These are phyloP conservation scores for Gadus chalcogrammus DNA, from an alignment of 2,113 vertebrate species.

Conservation along the genomic window DNA sequence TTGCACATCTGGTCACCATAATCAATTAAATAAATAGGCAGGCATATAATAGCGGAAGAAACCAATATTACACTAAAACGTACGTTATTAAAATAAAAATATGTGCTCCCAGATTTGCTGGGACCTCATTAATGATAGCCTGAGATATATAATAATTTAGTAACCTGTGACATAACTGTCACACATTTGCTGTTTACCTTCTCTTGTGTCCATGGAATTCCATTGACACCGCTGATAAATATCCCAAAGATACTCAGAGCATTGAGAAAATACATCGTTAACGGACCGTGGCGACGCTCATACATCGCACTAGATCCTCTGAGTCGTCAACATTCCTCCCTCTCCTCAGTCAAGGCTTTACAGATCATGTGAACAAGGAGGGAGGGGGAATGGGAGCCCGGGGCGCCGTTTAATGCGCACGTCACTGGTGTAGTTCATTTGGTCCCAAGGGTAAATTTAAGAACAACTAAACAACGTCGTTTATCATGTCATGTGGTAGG, in stretches of 20 bases:
- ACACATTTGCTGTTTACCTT: conserved; percentile 56
- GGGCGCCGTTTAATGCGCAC: conserved; percentile 3
- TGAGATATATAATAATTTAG: background rate
- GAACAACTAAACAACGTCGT: background rate
- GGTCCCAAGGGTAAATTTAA: background rate
- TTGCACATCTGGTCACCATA: too few species aligned
- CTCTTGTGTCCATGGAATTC: conserved; percentile 66
- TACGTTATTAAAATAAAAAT: background rate
- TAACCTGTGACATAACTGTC: background rate
- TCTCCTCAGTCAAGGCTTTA: conserved; percentile 39
- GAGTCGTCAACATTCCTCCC: conserved; percentile 44
- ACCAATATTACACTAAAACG: background rate
- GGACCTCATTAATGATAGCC: background rate
- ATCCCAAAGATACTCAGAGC: conserved; percentile 37
- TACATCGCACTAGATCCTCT: conserved; percentile 35
- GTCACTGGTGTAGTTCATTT: background rate
- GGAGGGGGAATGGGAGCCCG: conserved; percentile 40
- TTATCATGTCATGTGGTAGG: background rate
- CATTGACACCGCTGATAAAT: conserved; percentile 37
- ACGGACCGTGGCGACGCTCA: conserved; percentile 20
- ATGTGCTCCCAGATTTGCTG: background rate
- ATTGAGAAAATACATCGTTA: conserved; percentile 42
- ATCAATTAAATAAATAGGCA: too few species aligned
- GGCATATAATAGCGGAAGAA: too few species aligned
- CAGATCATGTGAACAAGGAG: conserved; percentile 74